Percentiles rank a stretch among this genome's conserved stretches.
Evolutionary conservation across 2,888 invertebrate genomes (phyloP).

Genomic region (Sylvicola cinctus): DNA sequence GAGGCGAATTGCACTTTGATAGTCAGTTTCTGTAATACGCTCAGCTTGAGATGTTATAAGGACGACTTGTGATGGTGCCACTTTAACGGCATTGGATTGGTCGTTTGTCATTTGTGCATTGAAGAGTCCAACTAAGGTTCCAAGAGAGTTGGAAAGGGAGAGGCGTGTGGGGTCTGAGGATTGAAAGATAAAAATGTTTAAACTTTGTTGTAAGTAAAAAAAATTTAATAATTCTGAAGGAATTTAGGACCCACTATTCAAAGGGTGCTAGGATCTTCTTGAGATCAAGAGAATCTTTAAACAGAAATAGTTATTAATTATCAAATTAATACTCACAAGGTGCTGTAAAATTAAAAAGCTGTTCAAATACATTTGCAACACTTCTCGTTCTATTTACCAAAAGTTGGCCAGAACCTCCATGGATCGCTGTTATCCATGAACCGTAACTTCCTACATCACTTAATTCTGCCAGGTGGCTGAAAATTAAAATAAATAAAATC

Average conservation of each 20-base stretch:
- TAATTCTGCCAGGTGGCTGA: conserved; percentile 34
- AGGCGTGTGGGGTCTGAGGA: conserved; percentile 10
- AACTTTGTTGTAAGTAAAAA: not conserved
- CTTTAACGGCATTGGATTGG: conserved; percentile 18
- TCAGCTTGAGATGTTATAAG: conserved; percentile 31
- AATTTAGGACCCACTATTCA: too few species aligned
- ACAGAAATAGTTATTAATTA: not conserved
- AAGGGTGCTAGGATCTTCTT: too few species aligned
- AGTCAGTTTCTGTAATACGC: conserved; percentile 19
- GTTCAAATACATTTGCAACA: conserved; percentile 25
- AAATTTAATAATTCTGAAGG: too few species aligned
- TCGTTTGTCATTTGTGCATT: conserved; percentile 26
- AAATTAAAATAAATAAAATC: conserved; percentile 9
- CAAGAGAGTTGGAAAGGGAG: conserved; percentile 21
- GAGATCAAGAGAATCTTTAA: not conserved
- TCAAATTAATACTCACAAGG: conserved; percentile 29
- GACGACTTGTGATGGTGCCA: conserved; percentile 29
- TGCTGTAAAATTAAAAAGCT: conserved; percentile 24
- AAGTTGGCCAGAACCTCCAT: conserved; percentile 39
- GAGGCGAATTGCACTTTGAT: conserved; percentile 8
- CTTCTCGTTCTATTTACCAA: conserved; percentile 35
- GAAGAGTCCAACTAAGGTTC: conserved; percentile 27
- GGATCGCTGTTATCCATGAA: conserved; percentile 37
- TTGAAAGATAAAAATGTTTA: not conserved
- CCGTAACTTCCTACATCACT: conserved; percentile 35